Conservation (phyloP, 2,888 invertebrate genomes). For the Ennomos fuscantarius region DNA sequence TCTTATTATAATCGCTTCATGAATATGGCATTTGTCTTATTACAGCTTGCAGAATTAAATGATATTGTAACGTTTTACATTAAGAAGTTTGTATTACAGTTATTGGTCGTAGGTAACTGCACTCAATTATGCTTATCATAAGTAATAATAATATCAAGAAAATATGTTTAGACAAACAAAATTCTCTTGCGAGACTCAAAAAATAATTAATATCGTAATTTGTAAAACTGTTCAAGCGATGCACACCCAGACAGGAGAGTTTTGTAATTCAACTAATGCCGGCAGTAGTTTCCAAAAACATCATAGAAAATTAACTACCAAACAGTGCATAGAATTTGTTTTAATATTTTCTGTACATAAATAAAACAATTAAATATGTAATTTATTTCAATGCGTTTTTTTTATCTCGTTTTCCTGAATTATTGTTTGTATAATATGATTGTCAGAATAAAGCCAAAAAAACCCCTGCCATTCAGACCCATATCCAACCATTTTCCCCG, state of each 20-base stretch:
- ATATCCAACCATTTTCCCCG: too few species aligned
- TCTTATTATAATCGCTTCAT: conserved; percentile 35
- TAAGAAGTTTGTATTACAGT: conserved; percentile 71
- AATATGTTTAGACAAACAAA: conserved; percentile 39
- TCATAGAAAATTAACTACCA: conserved; percentile 67
- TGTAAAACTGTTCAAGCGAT: conserved; percentile 8
- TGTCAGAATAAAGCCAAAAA: too few species aligned
- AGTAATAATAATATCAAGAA: conserved; percentile 44
- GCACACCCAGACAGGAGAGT: conserved; percentile 50
- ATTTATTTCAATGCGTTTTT: conserved; percentile 65
- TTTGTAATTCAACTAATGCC: conserved; percentile 63
- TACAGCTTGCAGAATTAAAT: conserved; percentile 65
- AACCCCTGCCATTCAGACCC: too few species aligned
- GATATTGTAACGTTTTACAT: conserved; percentile 46
- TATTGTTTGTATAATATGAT: too few species aligned
- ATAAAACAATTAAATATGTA: conserved; percentile 81
- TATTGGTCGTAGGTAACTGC: conserved; percentile 72
- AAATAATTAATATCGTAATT: conserved; percentile 16
- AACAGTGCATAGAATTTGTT: conserved; percentile 75
- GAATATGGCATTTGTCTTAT: conserved; percentile 54
- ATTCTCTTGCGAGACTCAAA: conserved; percentile 32
- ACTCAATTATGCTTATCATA: conserved; percentile 73
- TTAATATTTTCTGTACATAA: conserved; percentile 85
- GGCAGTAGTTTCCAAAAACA: conserved; percentile 72
- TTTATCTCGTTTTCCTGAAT: conserved; percentile 23